Evolutionary conservation across 2,888 invertebrate species (phyloP).

Genomic region (Pharmacophagus antenor): DNA sequence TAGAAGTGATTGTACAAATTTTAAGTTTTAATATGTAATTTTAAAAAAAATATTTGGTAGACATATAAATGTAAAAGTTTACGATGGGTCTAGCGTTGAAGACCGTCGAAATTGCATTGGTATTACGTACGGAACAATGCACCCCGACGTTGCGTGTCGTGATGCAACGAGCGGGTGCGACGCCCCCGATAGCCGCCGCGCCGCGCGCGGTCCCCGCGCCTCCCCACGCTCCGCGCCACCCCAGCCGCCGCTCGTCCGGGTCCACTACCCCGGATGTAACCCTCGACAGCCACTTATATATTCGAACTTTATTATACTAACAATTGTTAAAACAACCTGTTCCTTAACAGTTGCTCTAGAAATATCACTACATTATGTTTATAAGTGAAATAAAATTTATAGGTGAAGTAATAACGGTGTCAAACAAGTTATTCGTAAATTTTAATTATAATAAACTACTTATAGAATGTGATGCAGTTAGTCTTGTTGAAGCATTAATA

Average conservation of each 20-base stretch:
- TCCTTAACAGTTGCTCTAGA: not conserved
- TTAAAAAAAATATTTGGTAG: no score
- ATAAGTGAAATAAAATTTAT: no score
- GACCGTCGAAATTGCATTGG: conserved; percentile 14
- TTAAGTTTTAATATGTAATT: not conserved
- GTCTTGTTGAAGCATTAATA: no score
- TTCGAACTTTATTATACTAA: conserved; percentile 28
- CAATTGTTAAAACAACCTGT: conserved; percentile 46
- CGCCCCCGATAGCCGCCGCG: conserved; percentile 37
- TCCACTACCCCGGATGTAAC: conserved; percentile 33
- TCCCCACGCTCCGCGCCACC: conserved; percentile 25
- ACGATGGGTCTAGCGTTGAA: not conserved
- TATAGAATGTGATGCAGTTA: no score
- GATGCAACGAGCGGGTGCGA: conserved; percentile 35
- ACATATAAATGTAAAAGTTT: no score
- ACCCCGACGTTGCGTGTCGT: conserved; percentile 27
- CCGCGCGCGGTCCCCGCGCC: conserved; percentile 28
- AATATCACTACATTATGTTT: no score
- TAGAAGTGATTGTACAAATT: no score
- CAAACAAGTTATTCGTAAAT: no score
- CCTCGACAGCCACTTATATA: conserved; percentile 32
- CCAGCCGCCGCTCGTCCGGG: conserved; percentile 31
- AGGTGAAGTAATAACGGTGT: no score
- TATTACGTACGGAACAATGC: conserved; percentile 18
- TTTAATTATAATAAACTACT: no score